Conservation (phyloP, 2,797 vertebrate genomes). For the Anguilla megastoma region DNA sequence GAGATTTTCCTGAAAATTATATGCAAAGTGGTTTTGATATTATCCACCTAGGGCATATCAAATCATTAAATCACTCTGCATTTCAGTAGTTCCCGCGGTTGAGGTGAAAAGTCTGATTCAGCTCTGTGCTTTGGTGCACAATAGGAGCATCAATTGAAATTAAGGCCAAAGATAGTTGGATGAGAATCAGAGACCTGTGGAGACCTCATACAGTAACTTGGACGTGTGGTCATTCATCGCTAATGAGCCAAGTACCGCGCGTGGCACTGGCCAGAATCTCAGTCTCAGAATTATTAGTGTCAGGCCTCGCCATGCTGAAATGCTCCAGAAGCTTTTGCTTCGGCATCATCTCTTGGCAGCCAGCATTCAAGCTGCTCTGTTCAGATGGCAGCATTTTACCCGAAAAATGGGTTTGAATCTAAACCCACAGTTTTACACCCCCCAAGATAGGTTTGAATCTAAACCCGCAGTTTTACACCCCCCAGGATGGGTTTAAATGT, state of each 20-base stretch:
- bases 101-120: not conserved
- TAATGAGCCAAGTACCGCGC: not conserved
- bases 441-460: too few relatives aligned
- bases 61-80: not conserved
- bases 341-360: not conserved
- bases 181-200: not conserved
- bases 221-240: not conserved
- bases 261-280: not conserved
- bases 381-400: not conserved
- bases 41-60: not conserved
- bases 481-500: too few relatives aligned
- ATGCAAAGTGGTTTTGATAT: not conserved
- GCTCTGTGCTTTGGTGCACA: not conserved
- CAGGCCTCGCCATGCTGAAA: not conserved
- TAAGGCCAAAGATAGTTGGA: not conserved
- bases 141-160: not conserved
- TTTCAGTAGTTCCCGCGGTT: not conserved
- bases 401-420: too few relatives aligned
- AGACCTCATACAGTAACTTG: not conserved
- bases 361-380: not conserved
- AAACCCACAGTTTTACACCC: too few relatives aligned
- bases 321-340: constrained; percentile 7
- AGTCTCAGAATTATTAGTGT: not conserved
- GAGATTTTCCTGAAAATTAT: not conserved
- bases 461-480: too few relatives aligned